Evolutionary conservation across 2,797 vertebrate genomes (phyloP).

Genomic region (Nyctalus aviator): DNA sequence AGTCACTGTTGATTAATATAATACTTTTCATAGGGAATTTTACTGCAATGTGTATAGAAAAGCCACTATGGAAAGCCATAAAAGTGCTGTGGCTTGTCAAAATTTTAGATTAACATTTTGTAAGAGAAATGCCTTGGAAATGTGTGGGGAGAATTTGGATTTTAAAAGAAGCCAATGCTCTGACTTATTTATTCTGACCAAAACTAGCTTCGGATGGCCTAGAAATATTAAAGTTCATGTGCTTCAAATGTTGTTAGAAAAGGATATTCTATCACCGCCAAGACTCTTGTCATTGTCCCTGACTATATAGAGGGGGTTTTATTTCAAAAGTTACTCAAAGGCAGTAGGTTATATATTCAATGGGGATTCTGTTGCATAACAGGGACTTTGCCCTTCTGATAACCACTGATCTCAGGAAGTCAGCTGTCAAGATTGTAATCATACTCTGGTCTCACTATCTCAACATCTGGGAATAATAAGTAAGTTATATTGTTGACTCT

Average conservation of each 20-base stretch:
- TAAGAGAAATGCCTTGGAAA: conserved; percentile 58
- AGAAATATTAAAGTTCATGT: neutral
- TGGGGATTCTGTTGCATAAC: neutral
- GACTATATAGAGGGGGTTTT: neutral
- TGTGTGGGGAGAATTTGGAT: conserved; percentile 38
- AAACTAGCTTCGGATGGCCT: neutral
- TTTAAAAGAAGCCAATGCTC: conserved; percentile 15
- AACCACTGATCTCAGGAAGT: neutral
- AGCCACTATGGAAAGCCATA: conserved; percentile 63
- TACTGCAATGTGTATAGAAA: conserved; percentile 71
- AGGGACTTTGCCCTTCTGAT: neutral
- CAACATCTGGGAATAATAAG: conserved; percentile 29
- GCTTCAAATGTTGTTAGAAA: neutral
- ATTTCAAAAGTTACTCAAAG: conserved; percentile 20
- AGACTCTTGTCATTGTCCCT: neutral
- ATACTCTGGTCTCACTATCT: neutral
- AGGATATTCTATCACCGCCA: neutral
- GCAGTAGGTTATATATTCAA: neutral
- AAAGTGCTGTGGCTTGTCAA: conserved; percentile 62
- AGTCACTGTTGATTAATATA: conserved; percentile 79
- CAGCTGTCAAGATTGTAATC: neutral
- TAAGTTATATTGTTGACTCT: neutral
- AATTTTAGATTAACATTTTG: conserved; percentile 65
- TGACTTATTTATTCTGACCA: conserved; percentile 41
- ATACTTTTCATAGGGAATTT: conserved; percentile 80